These are phyloP conservation scores for Mnemiopsis leidyi DNA, from an alignment of 37 sponge, comb jelly and placozoan species.

Conservation along the genomic window DNA sequence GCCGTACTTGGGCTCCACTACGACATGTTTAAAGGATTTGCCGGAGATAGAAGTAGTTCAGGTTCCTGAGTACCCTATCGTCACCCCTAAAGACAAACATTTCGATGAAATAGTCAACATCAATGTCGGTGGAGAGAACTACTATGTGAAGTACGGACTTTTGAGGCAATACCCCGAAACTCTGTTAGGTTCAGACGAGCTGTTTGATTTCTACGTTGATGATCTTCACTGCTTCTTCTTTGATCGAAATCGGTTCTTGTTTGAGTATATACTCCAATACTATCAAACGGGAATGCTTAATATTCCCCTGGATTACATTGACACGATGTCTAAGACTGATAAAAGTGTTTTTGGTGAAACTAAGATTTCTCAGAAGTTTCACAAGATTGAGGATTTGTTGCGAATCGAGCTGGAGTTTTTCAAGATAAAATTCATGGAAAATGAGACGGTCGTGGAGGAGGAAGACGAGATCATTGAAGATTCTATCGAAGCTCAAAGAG, in stretches of 20 bases:
- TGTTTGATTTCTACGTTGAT: not conserved
- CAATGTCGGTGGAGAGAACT: not conserved
- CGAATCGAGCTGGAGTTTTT: not conserved
- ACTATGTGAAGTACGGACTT: not conserved
- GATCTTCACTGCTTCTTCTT: conserved; percentile 15
- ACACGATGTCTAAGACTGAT: not conserved
- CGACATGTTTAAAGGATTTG: not conserved
- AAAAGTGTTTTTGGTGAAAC: not conserved
- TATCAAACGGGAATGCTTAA: not conserved
- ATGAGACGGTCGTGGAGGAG: not conserved
- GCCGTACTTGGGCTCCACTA: not conserved
- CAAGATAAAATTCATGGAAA: not conserved
- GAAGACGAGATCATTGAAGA: not conserved
- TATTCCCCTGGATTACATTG: not conserved
- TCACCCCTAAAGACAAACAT: not conserved
- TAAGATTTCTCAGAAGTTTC: not conserved
- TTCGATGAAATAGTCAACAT: not conserved
- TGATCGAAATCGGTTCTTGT: not conserved
- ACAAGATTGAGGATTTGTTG: not conserved
- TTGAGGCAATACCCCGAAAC: conserved; percentile 10
- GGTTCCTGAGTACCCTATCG: not conserved
- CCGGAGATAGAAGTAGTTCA: not conserved
- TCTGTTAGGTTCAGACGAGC: not conserved
- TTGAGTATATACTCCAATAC: not conserved
- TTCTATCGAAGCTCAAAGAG: not conserved